phyloP scores from a whole-genome alignment of 2,888 invertebrate genomes.

The Callimorpha dominula region DNA sequence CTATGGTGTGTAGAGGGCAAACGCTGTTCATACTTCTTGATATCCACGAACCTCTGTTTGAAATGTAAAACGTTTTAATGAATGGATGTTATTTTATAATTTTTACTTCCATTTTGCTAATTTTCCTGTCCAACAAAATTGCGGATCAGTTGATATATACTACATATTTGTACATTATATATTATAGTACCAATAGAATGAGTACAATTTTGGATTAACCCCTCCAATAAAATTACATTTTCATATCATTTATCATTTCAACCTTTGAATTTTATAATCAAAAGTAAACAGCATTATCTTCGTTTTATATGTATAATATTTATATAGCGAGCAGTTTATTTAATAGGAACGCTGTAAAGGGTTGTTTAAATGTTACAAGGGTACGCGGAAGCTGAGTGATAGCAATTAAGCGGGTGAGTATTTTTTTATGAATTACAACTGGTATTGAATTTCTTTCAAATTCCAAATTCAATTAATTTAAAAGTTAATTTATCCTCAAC shows the following conservation, averaged over 20 bases:
- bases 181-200: constrained; percentile 7
- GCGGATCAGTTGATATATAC: too few relatives aligned
- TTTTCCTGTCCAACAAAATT: too few relatives aligned
- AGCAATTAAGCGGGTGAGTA: constrained; percentile 23
- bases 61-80: too few relatives aligned
- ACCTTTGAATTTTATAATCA: constrained; percentile 29
- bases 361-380: constrained; percentile 24
- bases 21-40: too few relatives aligned
- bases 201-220: constrained; percentile 22
- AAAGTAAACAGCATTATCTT: constrained; percentile 33
- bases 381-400: constrained; percentile 27
- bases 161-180: background rate
- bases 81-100: too few relatives aligned
- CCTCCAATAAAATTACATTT: constrained; percentile 19
- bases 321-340: constrained; percentile 29
- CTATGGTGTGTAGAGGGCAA: too few relatives aligned
- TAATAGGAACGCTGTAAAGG: constrained; percentile 28
- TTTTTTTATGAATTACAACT: background rate
- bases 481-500: too few relatives aligned
- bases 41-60: too few relatives aligned
- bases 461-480: too few relatives aligned
- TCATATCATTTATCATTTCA: constrained; percentile 19
- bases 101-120: too few relatives aligned
- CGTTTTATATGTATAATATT: constrained; percentile 32
- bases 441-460: too few relatives aligned